phyloP scores from a whole-genome alignment of 2,113 vertebrate genomes.

The Oncorhynchus gorbuscha region DNA sequence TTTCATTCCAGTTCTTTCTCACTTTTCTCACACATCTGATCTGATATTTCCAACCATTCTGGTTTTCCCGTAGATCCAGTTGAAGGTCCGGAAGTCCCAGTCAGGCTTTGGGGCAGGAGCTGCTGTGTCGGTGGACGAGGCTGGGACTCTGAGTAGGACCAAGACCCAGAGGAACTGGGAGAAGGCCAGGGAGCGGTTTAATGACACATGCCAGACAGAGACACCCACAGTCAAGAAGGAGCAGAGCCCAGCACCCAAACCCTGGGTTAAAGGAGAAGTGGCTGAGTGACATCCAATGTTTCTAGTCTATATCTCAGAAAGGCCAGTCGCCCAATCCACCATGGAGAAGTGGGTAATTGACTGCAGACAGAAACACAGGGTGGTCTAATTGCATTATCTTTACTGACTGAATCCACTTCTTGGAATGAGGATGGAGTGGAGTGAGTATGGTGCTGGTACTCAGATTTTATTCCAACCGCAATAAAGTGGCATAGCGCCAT shows the following conservation, averaged over 20 bases:
- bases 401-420: too few relatives aligned
- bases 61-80: constrained; percentile 77
- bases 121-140: constrained; percentile 77
- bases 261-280: constrained; percentile 62
- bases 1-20: neutral
- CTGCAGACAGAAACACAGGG: too few relatives aligned
- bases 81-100: constrained; percentile 83
- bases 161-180: constrained; percentile 94
- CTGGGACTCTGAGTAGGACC: constrained; percentile 66
- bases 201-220: constrained; percentile 78
- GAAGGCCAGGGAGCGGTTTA: constrained; percentile 91
- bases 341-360: too few relatives aligned
- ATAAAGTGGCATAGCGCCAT: too few relatives aligned
- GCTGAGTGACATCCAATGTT: neutral
- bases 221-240: constrained; percentile 30
- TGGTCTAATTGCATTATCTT: too few relatives aligned
- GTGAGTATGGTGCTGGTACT: too few relatives aligned
- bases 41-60: neutral
- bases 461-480: too few relatives aligned
- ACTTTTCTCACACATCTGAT: neutral
- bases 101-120: constrained; percentile 83
- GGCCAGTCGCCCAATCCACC: too few relatives aligned
- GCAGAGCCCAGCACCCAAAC: constrained; percentile 34
- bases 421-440: too few relatives aligned
- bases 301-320: neutral